phyloP scores from a whole-genome alignment of 2,888 invertebrate genomes.

The Steinernema hermaphroditum region DNA sequence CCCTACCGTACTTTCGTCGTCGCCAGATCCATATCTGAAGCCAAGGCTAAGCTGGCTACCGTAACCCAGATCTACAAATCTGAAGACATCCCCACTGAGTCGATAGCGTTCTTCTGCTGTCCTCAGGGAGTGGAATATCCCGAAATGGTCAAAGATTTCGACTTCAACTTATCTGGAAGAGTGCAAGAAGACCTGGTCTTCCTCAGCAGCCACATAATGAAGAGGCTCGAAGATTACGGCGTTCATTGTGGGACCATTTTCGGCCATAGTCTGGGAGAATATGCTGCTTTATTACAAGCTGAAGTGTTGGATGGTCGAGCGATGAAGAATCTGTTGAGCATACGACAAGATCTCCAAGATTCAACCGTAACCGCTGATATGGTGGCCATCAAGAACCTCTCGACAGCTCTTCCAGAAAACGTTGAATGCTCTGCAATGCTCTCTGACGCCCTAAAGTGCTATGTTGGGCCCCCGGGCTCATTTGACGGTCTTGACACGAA shows the following conservation, averaged over 20 bases:
- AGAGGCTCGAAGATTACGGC: conserved; percentile 38
- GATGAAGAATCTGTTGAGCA: conserved; percentile 41
- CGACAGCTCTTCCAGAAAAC: conserved; percentile 39
- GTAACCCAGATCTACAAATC: background rate
- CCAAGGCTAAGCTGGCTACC: conserved; percentile 33
- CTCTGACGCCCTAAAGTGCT: conserved; percentile 40
- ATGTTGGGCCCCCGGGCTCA: conserved; percentile 43
- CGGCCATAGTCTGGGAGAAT: conserved; percentile 64
- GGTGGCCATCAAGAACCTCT: conserved; percentile 48
- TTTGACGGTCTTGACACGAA: conserved; percentile 37
- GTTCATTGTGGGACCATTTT: conserved; percentile 39
- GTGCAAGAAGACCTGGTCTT: conserved; percentile 39
- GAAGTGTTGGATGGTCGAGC: conserved; percentile 37
- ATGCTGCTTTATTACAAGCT: conserved; percentile 47
- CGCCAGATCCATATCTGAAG: conserved; percentile 32
- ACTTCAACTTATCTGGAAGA: background rate
- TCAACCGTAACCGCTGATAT: conserved; percentile 52
- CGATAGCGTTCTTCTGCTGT: conserved; percentile 55
- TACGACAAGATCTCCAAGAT: conserved; percentile 45
- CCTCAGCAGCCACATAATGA: conserved; percentile 33
- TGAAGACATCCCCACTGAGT: background rate
- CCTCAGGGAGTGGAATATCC: conserved; percentile 60
- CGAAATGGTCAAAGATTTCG: conserved; percentile 39
- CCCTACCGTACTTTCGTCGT: conserved; percentile 39
- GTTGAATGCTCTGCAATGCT: conserved; percentile 52